Evolutionary conservation across 2,888 invertebrate genomes (phyloP), one percentile per base, ranked within the genome.

Genomic region (Ramazzottius varieornatus): DNA sequence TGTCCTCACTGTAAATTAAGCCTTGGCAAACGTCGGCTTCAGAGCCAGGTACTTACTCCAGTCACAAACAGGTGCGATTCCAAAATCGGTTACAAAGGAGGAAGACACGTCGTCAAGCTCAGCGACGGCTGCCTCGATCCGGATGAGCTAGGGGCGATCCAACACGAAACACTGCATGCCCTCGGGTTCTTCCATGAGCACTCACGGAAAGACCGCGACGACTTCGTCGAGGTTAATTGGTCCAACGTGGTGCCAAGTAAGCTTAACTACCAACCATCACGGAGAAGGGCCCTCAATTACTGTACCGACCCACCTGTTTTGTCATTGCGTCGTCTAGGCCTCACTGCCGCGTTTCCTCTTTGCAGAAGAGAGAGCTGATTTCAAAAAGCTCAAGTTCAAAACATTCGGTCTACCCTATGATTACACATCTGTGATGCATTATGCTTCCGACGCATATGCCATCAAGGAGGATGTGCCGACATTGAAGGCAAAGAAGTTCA

Each of bases 171-270:
- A 4, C 32, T 64, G 34, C 64, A 64, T 34, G 64, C 64, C 34
- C 32, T 64, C 20, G 64, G 64, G 4, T 64, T 64, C 24, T 64
- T 33, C 24, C 64, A 64, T 32, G 33, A 64, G 32, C 64, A 64
- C 64, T 33, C 33, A 13, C 16, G 33, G 29, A n/a, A n/a, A 32
- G 64, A 64, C 24, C 33, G 64, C 20, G 64, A 64, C 29, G 32
- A 64, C 64, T 64, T 32, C 32, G 64, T 64, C n/a, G 64, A 64
- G 4, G 32, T 64, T 8, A 64, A 64, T 29, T 64, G 32, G n/a
- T 32, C 8, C 4, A 64, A 64, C 64, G 34, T 64, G 16, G 4
- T n/a, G 13, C 64, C 33, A 32, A 34, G 64, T 64, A 64, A 16
- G 54, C 24, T 13, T 20, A 40, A 40, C 40, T 40, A 20, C 20